Percentiles rank a stretch among this genome's conserved stretches.
Evolutionary conservation across 2,113 vertebrate genomes (phyloP).

Genomic region (Neogale vison): DNA sequence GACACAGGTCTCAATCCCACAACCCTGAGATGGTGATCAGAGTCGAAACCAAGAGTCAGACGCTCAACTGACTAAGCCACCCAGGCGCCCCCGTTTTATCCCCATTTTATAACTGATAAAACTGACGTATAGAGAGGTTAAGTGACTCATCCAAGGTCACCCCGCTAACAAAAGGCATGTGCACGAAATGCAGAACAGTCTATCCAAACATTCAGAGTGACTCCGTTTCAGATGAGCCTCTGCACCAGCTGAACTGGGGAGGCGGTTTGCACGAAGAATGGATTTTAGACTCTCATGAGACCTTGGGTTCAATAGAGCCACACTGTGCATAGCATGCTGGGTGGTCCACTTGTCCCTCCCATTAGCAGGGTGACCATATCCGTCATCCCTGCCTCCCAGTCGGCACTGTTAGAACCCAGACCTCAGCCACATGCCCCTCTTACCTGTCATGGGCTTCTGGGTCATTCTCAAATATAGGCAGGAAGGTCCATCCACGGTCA

Average conservation of each 20-base stretch:
- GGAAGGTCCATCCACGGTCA: not conserved
- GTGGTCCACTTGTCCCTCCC: not conserved
- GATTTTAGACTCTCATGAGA: not conserved
- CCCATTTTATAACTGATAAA: not conserved
- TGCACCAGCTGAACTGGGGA: not conserved
- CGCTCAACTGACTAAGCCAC: not conserved
- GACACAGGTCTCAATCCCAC: not conserved
- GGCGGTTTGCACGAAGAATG: not conserved
- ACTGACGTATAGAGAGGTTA: not conserved
- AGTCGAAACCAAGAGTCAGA: not conserved
- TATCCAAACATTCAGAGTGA: not conserved
- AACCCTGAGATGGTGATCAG: not conserved
- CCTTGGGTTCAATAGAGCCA: not conserved
- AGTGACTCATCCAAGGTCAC: not conserved
- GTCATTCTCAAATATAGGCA: not conserved
- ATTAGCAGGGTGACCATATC: not conserved
- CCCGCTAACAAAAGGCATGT: not conserved
- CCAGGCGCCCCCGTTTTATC: not conserved
- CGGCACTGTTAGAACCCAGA: not conserved
- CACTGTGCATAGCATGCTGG: not conserved
- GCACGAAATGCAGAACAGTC: not conserved
- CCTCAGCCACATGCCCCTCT: not conserved
- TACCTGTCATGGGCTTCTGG: not conserved
- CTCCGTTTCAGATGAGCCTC: not conserved
- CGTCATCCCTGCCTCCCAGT: not conserved